Evolutionary conservation across 2,113 vertebrate genomes (phyloP).

Genomic region (Saimiri boliviensis): DNA sequence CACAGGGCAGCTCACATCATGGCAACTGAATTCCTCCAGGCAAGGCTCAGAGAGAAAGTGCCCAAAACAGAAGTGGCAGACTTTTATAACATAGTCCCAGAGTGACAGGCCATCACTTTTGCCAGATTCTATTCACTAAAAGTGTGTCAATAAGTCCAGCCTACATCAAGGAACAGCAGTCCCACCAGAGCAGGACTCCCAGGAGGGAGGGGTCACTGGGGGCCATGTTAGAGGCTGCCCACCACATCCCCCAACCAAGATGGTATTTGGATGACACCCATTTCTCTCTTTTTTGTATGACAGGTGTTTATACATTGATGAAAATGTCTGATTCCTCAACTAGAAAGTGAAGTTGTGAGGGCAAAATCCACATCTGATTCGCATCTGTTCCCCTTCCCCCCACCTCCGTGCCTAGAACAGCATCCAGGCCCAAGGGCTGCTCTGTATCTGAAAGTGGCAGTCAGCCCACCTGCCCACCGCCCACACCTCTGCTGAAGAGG

Average conservation of each 20-base stretch:
- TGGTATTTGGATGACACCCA: neutral
- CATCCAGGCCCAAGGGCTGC: neutral
- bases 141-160: neutral
- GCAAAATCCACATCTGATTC: neutral
- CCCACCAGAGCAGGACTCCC: neutral
- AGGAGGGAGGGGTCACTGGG: neutral
- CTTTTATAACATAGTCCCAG: neutral
- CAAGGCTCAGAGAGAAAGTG: neutral
- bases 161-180: neutral
- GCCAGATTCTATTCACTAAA: neutral
- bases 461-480: too few relatives aligned
- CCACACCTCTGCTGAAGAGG: neutral
- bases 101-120: neutral
- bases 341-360: neutral
- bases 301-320: neutral
- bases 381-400: too few relatives aligned
- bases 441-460: rapidly evolving
- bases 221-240: neutral
- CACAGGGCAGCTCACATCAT: neutral
- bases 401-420: neutral
- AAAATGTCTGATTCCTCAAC: neutral
- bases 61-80: neutral
- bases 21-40: neutral
- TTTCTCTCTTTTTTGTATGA: neutral
- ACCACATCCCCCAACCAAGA: neutral